Base-by-base conservation (phyloP, 1,140 invertebrate genomes). In the Physella acuta region DNA sequence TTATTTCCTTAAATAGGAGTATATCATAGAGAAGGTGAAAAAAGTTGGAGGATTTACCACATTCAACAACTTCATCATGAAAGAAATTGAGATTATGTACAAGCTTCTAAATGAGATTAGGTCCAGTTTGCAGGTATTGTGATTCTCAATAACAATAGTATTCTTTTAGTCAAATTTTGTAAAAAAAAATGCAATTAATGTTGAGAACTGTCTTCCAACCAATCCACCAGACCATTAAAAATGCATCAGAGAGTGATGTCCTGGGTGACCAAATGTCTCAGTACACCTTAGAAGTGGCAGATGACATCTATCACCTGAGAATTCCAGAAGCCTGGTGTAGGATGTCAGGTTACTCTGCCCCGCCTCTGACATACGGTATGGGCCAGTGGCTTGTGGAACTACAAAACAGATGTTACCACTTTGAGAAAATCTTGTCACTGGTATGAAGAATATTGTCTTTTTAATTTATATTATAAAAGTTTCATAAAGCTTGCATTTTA, bases 11-110 rank as follows among this genome's bases (percentile, higher is more conserved):
- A 17, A 78, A 24, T 71, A 84, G 80, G 82, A 85, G 20, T 82
- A 79, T 72, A 78, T 85, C 26, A 68, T 77, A 49, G 82, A 84
- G 60, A 78, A 78, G 52, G 76, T 85, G 44, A 84, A 80, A 74
- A 84, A 85, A 68, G 78, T 82, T 55, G 83, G 80, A 39, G 82
- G 82, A n/a, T 76, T 77, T 51, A 81, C 81, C 31, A 63, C 78
- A 31, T 85, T 84, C 65, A 85, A 85, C 69, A 76, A 78, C 65
- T 85, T 79, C 74, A 82, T 85, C 66, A 79, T 82, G 72, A 81
- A 79, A 63, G 84, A 85, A 69, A 64, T 84, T 52, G 80, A 84
- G 36, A 77, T 76, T n/a, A 82, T 85, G 73, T 80, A 79, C 68
- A 74, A 71, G 61, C 73, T 85, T 17, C 71, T 84, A 0, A 80